These are phyloP conservation scores for Malurus splendens DNA, from an alignment of 2,797 vertebrate species.

Conservation along the genomic window DNA sequence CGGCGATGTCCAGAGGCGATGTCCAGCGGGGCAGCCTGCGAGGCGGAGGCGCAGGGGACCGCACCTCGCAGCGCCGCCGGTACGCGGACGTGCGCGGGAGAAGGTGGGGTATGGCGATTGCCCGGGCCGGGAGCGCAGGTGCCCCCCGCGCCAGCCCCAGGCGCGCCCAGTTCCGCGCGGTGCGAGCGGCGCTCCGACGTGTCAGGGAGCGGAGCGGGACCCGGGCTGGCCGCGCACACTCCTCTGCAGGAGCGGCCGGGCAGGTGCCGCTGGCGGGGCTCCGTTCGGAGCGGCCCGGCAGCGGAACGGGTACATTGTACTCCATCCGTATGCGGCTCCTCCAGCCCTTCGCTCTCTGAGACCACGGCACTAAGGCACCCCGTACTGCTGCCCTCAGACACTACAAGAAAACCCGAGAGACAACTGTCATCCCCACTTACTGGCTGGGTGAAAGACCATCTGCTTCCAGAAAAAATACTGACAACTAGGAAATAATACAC, in stretches of 20 bases:
- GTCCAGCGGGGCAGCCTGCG: neutral
- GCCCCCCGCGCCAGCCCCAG: neutral
- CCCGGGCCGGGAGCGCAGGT: neutral
- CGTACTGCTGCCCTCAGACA: accelerated
- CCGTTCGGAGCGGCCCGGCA: accelerated
- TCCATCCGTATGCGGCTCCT: accelerated
- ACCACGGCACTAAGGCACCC: accelerated
- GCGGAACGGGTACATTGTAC: accelerated
- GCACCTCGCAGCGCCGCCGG: neutral
- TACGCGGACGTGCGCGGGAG: neutral
- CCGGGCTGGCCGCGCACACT: neutral
- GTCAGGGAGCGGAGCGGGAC: neutral
- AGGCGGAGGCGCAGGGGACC: neutral
- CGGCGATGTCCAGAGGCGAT: neutral
- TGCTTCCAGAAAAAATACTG: neutral
- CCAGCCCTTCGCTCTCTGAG: neutral
- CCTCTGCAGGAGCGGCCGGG: neutral
- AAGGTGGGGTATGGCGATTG: neutral
- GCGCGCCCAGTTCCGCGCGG: neutral
- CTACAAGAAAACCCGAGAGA: neutral
- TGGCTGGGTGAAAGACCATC: neutral
- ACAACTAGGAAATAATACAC: neutral
- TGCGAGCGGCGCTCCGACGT: neutral
- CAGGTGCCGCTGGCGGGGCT: neutral
- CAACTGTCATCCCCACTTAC: neutral